Base-by-base conservation (phyloP, 1,140 invertebrate genomes). In the Triops cancriformis region DNA sequence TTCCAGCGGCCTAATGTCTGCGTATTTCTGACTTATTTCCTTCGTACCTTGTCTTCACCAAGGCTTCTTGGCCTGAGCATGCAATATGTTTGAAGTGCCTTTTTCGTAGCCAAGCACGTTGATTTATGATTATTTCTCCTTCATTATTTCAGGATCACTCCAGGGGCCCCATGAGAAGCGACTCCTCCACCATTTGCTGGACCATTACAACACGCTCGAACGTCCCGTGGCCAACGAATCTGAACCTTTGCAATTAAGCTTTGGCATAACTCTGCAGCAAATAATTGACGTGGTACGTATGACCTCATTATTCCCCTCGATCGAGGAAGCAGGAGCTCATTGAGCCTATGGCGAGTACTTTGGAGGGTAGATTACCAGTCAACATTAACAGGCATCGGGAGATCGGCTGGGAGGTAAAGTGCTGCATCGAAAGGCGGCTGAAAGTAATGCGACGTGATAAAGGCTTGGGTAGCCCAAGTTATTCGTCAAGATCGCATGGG, bases 281-380 rank as follows among this genome's bases (percentile, higher is more conserved):
- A 98, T 99, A 86, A 99, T 99, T 86, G 98, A 99, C 89, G 97
- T 99, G 91, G 98, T 99, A 90, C 91, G 93, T 91, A 72, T 41
- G 31, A 45, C 31, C 23, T 42, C 76, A 45, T 37, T 79, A 26
- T 72, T 23, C 43, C 26, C 72, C 51, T 80, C 23, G 7, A 37
- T 75, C 74, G 12, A 12, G 43, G 23, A 27, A 31, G 23, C 4
- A 79, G 45, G 41, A 80, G 37, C n/a, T 73, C 26, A 26, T 31
- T 72, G 45, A 72, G 73, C 14, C 73, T n/a, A 27, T 9, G 31
- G 31, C 31, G 26, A 74, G 31, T 74, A 31, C 31, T 31, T 26
- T 11, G 31, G 4, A 72, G 64, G 26, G 73, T 28, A 26, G 26
- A 64, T 64, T 64, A 23, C 51, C 3, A 23, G 14, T 18, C 9